Evolutionary conservation across 2,113 vertebrate species (phyloP).

Genomic region (Hemicordylus capensis): DNA sequence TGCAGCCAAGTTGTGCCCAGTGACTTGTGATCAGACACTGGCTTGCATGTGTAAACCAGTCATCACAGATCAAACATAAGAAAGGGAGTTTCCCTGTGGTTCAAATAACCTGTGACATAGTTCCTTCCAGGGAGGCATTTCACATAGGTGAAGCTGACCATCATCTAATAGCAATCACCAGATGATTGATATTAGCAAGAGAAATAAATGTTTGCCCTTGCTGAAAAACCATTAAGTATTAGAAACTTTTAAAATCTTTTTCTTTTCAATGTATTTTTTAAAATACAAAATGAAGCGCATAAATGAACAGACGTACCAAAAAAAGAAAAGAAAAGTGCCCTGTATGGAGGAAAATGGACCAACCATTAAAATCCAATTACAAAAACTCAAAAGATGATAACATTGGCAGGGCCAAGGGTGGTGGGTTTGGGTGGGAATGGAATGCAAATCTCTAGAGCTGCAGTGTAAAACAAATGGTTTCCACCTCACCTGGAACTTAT

Average conservation of each 20-base stretch:
- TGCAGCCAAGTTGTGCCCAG: too few relatives aligned
- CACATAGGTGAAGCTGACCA: neutral
- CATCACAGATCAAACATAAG: too few relatives aligned
- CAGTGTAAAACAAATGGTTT: neutral
- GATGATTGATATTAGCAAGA: neutral
- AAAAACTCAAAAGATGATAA: neutral
- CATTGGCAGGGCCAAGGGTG: too few relatives aligned
- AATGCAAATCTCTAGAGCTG: neutral
- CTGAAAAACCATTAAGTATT: too few relatives aligned
- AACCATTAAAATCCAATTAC: neutral
- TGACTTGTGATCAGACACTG: too few relatives aligned
- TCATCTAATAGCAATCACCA: neutral
- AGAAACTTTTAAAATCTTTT: too few relatives aligned
- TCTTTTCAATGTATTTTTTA: neutral
- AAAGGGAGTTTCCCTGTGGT: too few relatives aligned
- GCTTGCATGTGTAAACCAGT: too few relatives aligned
- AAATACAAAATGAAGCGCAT: neutral
- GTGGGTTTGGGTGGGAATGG: too few relatives aligned
- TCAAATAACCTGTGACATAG: too few relatives aligned
- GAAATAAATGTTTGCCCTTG: too few relatives aligned
- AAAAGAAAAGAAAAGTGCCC: neutral
- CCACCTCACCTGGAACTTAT: neutral
- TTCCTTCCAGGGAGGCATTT: neutral
- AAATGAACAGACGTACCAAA: neutral
- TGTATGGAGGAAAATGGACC: neutral